Base-by-base conservation (phyloP, 2,113 vertebrate genomes). In the Hippocampus abdominalis region DNA sequence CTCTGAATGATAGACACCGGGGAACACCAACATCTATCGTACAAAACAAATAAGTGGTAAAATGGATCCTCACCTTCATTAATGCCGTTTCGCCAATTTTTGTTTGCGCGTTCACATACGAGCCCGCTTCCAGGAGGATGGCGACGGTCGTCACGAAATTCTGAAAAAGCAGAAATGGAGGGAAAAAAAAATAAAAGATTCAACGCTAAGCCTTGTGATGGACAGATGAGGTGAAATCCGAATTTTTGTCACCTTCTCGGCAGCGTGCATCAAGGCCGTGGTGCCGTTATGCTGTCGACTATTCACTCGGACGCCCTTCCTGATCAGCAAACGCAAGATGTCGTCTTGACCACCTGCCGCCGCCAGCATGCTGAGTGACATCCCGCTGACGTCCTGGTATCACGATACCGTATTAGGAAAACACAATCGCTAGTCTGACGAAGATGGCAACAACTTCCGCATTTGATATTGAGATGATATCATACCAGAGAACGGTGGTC, bases 321-420 rank as follows among this genome's bases (percentile, higher is more conserved):
- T 94, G 80, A 99, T 94, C 0, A 99, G 92, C 77, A 98, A 84
- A 54, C 96, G 78, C 49, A 98, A 93, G 60, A 99, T 94, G 83
- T 99, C 97, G 1, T 98, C 96, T 0, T 98, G 96, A 1, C 96
- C 97, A 1, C 95, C 95, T 0, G 96, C 96, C 15, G 96, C 96
- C 2, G 97, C 96, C 61, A 98, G 91, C 96, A 98, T 97, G 72
- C 94, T 91, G 10, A 99, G 84, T 0, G 96, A 97, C 96, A 99
- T 98, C 12, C 97, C 96, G 10, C 94, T 98, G 0, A 95, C 89
- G 27, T 99, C 96, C 97, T 99, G 88, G 16, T 7, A 60, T 32
- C 3, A 60, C 27, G 2, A 32, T 8, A 18, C 13, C 15, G 18
- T 32, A 15, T 60, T 20, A 18, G 32, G 25, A 60, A 2, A 60